Evolutionary conservation across 1,140 invertebrate species (phyloP).

Genomic region (Holcopasites calliopsidis): DNA sequence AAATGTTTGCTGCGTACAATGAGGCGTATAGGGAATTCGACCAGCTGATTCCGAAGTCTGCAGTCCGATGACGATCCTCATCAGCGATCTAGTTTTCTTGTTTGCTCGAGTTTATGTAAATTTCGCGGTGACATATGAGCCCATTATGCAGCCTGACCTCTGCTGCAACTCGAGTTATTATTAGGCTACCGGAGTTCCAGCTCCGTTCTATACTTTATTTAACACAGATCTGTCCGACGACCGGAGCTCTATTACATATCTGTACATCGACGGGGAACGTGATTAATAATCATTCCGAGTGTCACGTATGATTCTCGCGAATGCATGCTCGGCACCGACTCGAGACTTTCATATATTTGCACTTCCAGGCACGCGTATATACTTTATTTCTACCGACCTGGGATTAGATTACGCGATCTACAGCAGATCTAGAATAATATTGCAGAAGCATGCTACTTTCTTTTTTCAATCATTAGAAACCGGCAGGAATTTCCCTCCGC

Average conservation of each 20-base stretch:
- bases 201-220: slow-evolving; percentile 41
- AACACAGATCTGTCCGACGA: slow-evolving; percentile 28
- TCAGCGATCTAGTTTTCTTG: slow-evolving; percentile 46
- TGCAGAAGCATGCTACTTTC: neutral
- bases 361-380: slow-evolving; percentile 24
- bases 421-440: neutral
- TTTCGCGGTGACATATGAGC: slow-evolving; percentile 30
- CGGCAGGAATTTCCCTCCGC: neutral
- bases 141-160: slow-evolving; percentile 44
- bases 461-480: neutral
- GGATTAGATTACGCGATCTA: slow-evolving; percentile 13
- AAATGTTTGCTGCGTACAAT: too few species aligned
- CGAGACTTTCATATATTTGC: neutral
- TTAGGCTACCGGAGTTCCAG: slow-evolving; percentile 54
- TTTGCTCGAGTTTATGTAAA: slow-evolving; percentile 45
- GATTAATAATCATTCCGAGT: slow-evolving; percentile 38
- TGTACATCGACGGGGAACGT: neutral
- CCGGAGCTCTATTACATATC: neutral
- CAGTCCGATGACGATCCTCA: slow-evolving; percentile 28
- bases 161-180: slow-evolving; percentile 47
- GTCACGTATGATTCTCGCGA: slow-evolving; percentile 28
- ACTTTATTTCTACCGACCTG: slow-evolving; percentile 3
- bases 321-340: slow-evolving; percentile 6
- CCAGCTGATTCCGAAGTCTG: neutral
- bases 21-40: neutral